Evolutionary conservation across 1,140 invertebrate species (phyloP), one percentile per base, ranked within the genome.

Genomic region (Scaptomyza pallida): DNA sequence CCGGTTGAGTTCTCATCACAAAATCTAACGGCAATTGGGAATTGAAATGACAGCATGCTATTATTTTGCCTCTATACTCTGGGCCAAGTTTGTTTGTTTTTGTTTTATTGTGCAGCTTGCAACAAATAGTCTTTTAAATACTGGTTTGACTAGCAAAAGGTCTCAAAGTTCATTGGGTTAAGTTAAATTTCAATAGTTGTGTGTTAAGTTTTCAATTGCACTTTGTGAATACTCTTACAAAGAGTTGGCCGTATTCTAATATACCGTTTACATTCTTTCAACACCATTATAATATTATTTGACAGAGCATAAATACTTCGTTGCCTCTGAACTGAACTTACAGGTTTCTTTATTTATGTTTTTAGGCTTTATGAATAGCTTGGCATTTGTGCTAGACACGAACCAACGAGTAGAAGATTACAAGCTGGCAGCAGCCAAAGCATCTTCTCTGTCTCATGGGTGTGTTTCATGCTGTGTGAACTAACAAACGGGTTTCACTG

Each of bases 401-500:
- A 26, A 41, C n/a, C n/a, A 19, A 35, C 33, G 12, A n/a, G n/a
- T 23, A 44, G 40, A 44, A 55, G 52, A 15, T 57, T 57, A 35
- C 12, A 30, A 26, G 6, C 10, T 37, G 23, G 41, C 16, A 37
- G 26, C 54, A 35, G 33, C 33, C 33, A 40, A 48, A 26, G 56
- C 41, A 78, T 78, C 75, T 71, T 62, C 19, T 78, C 41, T 64
- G 21, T 56, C 15, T 57, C 59, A 77, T 68, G 78, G 68, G 71
- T 50, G 65, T 79, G 60, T 55, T 60, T 48, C 43, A 21, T 26
- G 43, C 40, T 62, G 52, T 82, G 75, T 73, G 78, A 82, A 82
- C 55, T 68, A 47, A 41, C 52, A 74, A 82, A 82, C 78, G 61
- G 75, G 78, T 83, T 82, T 75, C 47, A 40, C 43, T 33, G 41